These are phyloP conservation scores for Trichopoda pennipes DNA, from an alignment of 2,888 invertebrate species.

Conservation along the genomic window DNA sequence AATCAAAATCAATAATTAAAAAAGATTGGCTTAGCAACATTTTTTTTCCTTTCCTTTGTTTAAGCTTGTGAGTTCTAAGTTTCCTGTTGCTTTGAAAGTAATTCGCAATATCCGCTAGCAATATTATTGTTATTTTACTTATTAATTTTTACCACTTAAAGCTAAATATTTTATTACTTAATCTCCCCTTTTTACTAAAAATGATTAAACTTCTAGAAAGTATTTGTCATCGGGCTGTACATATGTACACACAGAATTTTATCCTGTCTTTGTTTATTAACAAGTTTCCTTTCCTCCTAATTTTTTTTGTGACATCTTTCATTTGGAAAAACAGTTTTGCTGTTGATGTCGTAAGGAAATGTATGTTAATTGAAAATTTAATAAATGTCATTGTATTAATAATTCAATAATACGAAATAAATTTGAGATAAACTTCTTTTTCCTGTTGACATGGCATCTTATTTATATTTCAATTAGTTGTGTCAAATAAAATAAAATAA, in stretches of 20 bases:
- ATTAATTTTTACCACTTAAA: slow-evolving; percentile 32
- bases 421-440: slow-evolving; percentile 39
- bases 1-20: slow-evolving; percentile 26
- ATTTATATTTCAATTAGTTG: slow-evolving; percentile 14
- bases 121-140: slow-evolving; percentile 13
- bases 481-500: too few species aligned
- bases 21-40: slow-evolving; percentile 1
- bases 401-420: slow-evolving; percentile 57
- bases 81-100: slow-evolving; percentile 61
- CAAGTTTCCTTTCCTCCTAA: slow-evolving; percentile 28
- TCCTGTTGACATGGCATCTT: slow-evolving; percentile 39
- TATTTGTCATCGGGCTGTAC: slow-evolving; percentile 16
- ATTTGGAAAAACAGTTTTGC: slow-evolving; percentile 21
- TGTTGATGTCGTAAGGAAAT: slow-evolving; percentile 64
- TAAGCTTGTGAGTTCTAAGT: slow-evolving; percentile 54
- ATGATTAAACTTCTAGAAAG: not conserved
- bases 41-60: not conserved
- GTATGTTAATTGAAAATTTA: slow-evolving; percentile 71
- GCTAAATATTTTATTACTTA: slow-evolving; percentile 16
- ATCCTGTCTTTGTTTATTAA: slow-evolving; percentile 11
- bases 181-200: slow-evolving; percentile 18
- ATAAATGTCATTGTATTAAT: slow-evolving; percentile 71
- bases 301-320: slow-evolving; percentile 14
- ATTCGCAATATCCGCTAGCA: slow-evolving; percentile 65
- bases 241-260: not conserved